Evolutionary conservation across 2,797 vertebrate species (phyloP), one percentile per base, ranked within the genome.

Genomic region (Artibeus jamaicensis): DNA sequence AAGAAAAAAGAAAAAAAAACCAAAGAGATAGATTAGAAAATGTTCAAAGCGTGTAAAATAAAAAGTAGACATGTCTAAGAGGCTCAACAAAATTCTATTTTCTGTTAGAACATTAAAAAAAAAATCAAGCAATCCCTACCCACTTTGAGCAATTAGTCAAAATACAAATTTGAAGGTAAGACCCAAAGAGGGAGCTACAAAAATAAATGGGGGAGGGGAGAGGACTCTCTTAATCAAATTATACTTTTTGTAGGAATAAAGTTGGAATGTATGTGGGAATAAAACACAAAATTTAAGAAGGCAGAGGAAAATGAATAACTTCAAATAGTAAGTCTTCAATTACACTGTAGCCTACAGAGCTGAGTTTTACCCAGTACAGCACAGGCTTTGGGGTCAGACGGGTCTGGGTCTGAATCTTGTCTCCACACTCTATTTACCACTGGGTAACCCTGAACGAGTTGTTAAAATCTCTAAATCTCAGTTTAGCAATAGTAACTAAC

Each of bases 11-110:
- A 57, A 94, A 42, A 71, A 24, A 10, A 59, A 26, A 26, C 10
- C 57, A 67, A 9, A 90, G 46, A 87, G 0, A 84, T 37, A 70
- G 7, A 3, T 98, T 82, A 98, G 86, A 62, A 92, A 88, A 21
- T 0, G 19, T 50, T 74, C 32, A 42, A 46, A 87, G 48, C 12
- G 62, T 19, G 50, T 34, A 91, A 57, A 86, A 70, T 37, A 53
- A 87, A 73, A 21, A 24, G 15, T 4, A 34, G 46, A 70, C 21
- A 42, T 53, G 9, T 37, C 71, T 42, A 77, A 83, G 85, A 81
- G 16, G 37, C 26, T 42, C 21, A 32, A 9, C 26, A 39, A 95
- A 81, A 48, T 5, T 73, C 19, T 21, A 59, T 46, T 29, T 53
- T 46, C 62, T 81, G 11, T 34, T 34, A 71, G 26, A 70, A 86